These are phyloP conservation scores for Egretta garzetta DNA, from an alignment of 2,113 vertebrate species.

Conservation along the genomic window DNA sequence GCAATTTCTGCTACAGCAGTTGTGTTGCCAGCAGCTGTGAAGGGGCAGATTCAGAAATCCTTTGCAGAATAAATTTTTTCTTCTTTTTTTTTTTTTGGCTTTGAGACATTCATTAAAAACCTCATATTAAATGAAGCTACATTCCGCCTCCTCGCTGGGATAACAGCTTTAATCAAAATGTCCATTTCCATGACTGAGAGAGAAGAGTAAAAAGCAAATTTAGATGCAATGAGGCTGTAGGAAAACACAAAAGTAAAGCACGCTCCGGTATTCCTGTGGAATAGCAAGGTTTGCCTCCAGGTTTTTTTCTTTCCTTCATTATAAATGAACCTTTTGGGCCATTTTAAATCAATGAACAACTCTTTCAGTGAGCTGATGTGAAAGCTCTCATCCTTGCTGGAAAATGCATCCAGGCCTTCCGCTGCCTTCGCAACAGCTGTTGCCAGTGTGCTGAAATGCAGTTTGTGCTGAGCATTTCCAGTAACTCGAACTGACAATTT, in stretches of 20 bases:
- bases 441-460: neutral
- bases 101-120: neutral
- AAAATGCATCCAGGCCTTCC: too few relatives aligned
- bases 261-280: too few relatives aligned
- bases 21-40: neutral
- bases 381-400: too few relatives aligned
- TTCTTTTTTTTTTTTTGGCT: neutral
- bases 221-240: neutral
- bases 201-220: neutral
- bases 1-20: neutral
- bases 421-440: too few relatives aligned
- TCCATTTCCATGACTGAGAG: neutral
- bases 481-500: neutral
- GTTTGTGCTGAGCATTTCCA: neutral
- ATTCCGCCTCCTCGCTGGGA: neutral
- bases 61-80: neutral
- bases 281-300: too few relatives aligned
- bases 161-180: slow-evolving; percentile 25
- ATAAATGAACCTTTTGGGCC: too few relatives aligned
- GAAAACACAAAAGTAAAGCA: neutral
- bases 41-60: neutral
- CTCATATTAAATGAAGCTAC: neutral
- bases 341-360: too few relatives aligned
- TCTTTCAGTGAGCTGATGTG: too few relatives aligned
- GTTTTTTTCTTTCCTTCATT: too few relatives aligned